These are phyloP conservation scores for Anadara kagoshimensis DNA, from an alignment of 1,140 invertebrate genomes.

Conservation along the genomic window DNA sequence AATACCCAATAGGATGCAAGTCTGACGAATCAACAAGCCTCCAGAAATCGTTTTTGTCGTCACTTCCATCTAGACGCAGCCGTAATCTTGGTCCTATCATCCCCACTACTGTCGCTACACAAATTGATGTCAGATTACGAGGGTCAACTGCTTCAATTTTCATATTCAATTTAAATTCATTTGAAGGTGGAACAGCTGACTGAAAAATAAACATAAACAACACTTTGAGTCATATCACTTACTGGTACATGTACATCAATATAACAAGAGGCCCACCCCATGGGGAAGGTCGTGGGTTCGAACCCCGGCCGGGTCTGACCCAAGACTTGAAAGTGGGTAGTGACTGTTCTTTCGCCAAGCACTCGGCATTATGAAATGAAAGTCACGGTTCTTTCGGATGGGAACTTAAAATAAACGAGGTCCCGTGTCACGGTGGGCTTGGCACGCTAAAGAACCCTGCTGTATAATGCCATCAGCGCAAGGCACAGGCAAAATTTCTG, in stretches of 20 bases:
- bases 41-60: slow-evolving; percentile 99
- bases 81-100: slow-evolving; percentile 90
- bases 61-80: slow-evolving; percentile 94
- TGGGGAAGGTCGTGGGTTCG: no score
- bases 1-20: slow-evolving; percentile 95
- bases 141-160: slow-evolving; percentile 97
- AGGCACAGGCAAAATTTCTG: no score
- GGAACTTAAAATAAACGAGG: no score
- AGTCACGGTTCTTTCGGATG: no score
- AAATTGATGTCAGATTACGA: slow-evolving; percentile 92
- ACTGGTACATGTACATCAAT: slow-evolving; percentile 1
- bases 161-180: slow-evolving; percentile 96
- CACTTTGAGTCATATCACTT: slow-evolving; percentile 21
- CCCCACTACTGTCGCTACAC: slow-evolving; percentile 96
- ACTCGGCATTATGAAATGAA: no score
- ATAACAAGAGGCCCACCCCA: neutral
- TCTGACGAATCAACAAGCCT: slow-evolving; percentile 94
- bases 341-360: no score
- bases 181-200: slow-evolving; percentile 84
- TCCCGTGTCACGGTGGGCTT: no score
- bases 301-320: no score
- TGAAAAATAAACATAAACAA: slow-evolving; percentile 65
- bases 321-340: no score
- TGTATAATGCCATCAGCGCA: no score
- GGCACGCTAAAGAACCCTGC: no score